Percentiles rank a stretch among this genome's conserved stretches.
phyloP scores from a whole-genome alignment of 2,797 vertebrate species.

The Betta splendens region DNA sequence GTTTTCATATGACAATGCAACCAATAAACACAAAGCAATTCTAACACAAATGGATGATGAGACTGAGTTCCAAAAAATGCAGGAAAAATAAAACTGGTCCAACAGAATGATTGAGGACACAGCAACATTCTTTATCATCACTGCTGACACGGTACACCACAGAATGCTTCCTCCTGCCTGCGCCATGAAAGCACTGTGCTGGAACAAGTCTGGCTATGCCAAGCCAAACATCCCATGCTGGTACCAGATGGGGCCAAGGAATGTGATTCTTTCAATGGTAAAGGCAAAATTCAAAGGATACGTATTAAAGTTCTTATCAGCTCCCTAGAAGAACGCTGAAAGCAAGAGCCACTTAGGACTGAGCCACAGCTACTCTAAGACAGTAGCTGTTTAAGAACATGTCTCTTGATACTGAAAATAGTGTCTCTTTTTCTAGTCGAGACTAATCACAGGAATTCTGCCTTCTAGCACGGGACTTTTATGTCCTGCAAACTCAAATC shows the following conservation, averaged over 20 bases:
- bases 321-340: slow-evolving; percentile 4
- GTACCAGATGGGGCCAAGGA: slow-evolving; percentile 83
- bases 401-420: slow-evolving; percentile 24
- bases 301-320: not conserved
- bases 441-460: slow-evolving; percentile 33
- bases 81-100: slow-evolving; percentile 25
- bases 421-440: slow-evolving; percentile 10
- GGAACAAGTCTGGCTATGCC: slow-evolving; percentile 76
- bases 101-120: slow-evolving; percentile 48
- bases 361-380: not conserved
- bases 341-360: slow-evolving; percentile 7
- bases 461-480: slow-evolving; percentile 12
- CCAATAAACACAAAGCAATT: too few species aligned
- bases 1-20: too few species aligned
- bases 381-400: slow-evolving; percentile 2
- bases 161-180: slow-evolving; percentile 68
- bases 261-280: slow-evolving; percentile 74
- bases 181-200: slow-evolving; percentile 75
- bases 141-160: slow-evolving; percentile 62
- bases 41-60: not conserved
- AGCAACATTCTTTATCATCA: slow-evolving; percentile 64
- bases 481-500: slow-evolving; percentile 34
- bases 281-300: slow-evolving; percentile 46
- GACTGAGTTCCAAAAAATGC: not conserved
- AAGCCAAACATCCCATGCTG: slow-evolving; percentile 81